Percentiles rank a stretch among this genome's conserved stretches.
phyloP scores from a whole-genome alignment of 2,888 invertebrate genomes.

The Omphaloscelis lunosa region DNA sequence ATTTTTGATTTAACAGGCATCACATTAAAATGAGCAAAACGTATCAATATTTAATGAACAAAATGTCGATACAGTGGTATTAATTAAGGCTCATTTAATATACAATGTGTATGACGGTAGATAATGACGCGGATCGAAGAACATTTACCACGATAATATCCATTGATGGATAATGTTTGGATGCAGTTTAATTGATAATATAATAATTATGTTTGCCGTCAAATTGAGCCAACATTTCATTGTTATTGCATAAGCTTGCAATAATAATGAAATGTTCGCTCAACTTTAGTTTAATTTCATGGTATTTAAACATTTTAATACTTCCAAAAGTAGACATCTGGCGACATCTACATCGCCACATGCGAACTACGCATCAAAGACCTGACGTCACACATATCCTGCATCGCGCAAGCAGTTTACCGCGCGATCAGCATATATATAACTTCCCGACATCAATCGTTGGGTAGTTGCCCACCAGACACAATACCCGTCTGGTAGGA shows the following conservation, averaged over 20 bases:
- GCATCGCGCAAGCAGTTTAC: too few species aligned
- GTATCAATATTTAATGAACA: not conserved
- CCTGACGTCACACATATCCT: too few species aligned
- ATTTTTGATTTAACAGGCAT: not conserved
- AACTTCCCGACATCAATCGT: too few species aligned
- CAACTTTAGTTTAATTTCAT: not conserved
- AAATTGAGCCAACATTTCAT: not conserved
- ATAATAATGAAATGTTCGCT: too few species aligned
- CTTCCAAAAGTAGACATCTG: not conserved
- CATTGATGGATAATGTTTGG: not conserved
- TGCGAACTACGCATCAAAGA: too few species aligned
- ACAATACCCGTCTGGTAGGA: too few species aligned
- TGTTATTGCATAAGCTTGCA: not conserved
- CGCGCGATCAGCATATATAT: too few species aligned
- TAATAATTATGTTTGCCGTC: not conserved
- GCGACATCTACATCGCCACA: too few species aligned
- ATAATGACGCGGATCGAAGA: slow-evolving; percentile 1
- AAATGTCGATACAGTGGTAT: not conserved
- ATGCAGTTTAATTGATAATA: slow-evolving; percentile 4
- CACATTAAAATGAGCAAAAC: not conserved
- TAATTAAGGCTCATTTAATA: slow-evolving; percentile 21
- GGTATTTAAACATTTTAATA: not conserved
- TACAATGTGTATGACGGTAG: not conserved
- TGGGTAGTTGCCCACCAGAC: too few species aligned
- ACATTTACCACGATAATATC: not conserved